These are phyloP conservation scores for Trypoxylus dichotomus DNA, from an alignment of 1,140 invertebrate species.

Conservation along the genomic window DNA sequence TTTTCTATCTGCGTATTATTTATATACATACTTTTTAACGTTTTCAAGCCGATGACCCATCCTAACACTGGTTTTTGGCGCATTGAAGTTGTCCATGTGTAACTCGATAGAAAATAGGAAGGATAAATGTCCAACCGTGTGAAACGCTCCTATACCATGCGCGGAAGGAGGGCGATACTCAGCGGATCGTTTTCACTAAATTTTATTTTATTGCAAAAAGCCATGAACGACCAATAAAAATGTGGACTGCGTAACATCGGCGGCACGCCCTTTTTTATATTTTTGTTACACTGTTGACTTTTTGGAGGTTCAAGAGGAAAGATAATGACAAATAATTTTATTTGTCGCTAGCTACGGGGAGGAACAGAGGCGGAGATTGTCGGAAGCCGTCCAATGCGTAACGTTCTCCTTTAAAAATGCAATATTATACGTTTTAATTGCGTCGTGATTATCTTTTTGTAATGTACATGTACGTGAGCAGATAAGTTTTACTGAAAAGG, in stretches of 20 bases:
- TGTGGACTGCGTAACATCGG: constrained; percentile 6
- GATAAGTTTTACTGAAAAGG: background rate
- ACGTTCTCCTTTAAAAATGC: constrained; percentile 8
- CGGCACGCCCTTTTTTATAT: constrained; percentile 5
- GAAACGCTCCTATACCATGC: constrained; percentile 14
- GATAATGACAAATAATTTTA: constrained; percentile 22
- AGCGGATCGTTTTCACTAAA: background rate
- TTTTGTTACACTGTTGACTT: constrained; percentile 16
- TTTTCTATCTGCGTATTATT: no score
- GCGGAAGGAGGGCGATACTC: constrained; percentile 2
- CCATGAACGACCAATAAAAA: constrained; percentile 7
- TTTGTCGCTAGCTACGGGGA: constrained; percentile 14
- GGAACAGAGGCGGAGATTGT: constrained; percentile 22
- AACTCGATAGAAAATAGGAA: background rate
- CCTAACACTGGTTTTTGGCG: background rate
- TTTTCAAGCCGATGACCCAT: no score
- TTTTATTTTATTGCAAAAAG: constrained; percentile 23
- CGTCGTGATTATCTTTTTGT: background rate
- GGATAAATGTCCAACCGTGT: constrained; percentile 15
- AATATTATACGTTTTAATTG: constrained; percentile 2
- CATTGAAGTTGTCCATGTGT: background rate
- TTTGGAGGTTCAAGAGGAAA: constrained; percentile 11
- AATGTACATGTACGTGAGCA: background rate
- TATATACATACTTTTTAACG: no score
- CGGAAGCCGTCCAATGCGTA: constrained; percentile 14